Evolutionary conservation across 2,888 invertebrate genomes (phyloP), one percentile per base, ranked within the genome.

Genomic region (Diplazon laetatorius): DNA sequence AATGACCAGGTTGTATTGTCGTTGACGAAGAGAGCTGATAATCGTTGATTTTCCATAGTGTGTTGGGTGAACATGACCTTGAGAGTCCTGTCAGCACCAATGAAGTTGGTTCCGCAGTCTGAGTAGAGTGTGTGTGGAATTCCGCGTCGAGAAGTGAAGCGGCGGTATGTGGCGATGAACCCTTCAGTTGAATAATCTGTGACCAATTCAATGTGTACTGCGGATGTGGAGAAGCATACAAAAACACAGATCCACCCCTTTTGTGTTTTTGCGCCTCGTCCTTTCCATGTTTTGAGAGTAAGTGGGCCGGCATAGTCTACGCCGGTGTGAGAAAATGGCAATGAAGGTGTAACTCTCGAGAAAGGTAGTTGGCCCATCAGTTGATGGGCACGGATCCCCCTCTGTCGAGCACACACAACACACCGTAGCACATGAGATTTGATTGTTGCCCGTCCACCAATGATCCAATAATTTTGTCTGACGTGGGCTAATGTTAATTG

Each of bases 271-370:
- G 76, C 44, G 6, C 68, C 70, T 37, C 83, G 52, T 8, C 81
- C 78, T 8, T 52, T 37, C 30, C 65, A 72, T 0, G 78, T 71
- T 6, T 78, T 76, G 9, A 85, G 16, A 0, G 52, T 46, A 46
- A 83, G 25, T 0, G 84, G 85, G 10, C 82, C 83, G 1, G 82
- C 83, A 37, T 84, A 83, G 25, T 84, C 83, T 0, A 85, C 69
- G 4, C 82, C 82, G 0, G 80, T 73, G n/a, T 65, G 48, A 0
- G 14, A 12, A 42, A 84, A 84, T 0, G 83, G 39, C 1, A 74
- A 68, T 9, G 76, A 48, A 9, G 78, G 75, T 8, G 52, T 74
- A 14, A 84, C 76, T 22, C 84, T 35, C 8, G 16, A n/a, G 8
- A 12, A 2, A 12, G 83, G 83, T 14, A 84, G 65, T 35, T 82